phyloP scores from a whole-genome alignment of 1,140 invertebrate species.

The Drosophila nannoptera region DNA sequence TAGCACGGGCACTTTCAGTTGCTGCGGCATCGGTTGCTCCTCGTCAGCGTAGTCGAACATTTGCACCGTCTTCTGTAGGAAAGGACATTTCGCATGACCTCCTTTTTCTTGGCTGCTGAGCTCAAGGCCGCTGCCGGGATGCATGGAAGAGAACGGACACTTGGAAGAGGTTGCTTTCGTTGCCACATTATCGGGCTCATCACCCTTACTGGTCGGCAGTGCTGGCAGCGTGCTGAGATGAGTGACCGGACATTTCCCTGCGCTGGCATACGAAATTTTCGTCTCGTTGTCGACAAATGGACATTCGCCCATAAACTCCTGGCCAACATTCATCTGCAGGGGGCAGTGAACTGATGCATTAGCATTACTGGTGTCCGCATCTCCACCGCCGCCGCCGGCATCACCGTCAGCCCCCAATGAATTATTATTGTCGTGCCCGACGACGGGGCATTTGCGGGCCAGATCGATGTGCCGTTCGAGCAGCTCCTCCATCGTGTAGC shows the following conservation, averaged over 20 bases:
- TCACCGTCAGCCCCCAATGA: constrained; percentile 18
- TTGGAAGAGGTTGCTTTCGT: constrained; percentile 57
- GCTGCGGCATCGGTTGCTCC: constrained; percentile 53
- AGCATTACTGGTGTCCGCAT: constrained; percentile 49
- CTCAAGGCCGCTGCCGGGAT: constrained; percentile 62
- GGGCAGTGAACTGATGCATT: constrained; percentile 72
- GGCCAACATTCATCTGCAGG: constrained; percentile 79
- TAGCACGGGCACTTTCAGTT: constrained; percentile 44
- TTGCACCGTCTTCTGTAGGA: constrained; percentile 77
- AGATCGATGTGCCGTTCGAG: constrained; percentile 75
- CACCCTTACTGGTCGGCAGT: constrained; percentile 50
- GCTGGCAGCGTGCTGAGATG: constrained; percentile 45
- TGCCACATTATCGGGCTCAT: constrained; percentile 60
- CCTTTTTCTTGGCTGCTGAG: constrained; percentile 22
- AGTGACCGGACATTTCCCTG: constrained; percentile 69
- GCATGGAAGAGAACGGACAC: constrained; percentile 68
- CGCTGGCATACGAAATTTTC: constrained; percentile 53
- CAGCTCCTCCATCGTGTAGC: constrained; percentile 65
- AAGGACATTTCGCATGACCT: constrained; percentile 79
- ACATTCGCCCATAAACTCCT: constrained; percentile 81
- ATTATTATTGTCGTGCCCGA: constrained; percentile 47
- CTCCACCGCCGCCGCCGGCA: constrained; percentile 45
- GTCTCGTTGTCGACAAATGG: constrained; percentile 78
- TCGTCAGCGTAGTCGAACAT: constrained; percentile 72
- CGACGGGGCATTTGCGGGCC: constrained; percentile 72